Evolutionary conservation across 1,140 invertebrate species (phyloP).

Genomic region (Drosophila littoralis): DNA sequence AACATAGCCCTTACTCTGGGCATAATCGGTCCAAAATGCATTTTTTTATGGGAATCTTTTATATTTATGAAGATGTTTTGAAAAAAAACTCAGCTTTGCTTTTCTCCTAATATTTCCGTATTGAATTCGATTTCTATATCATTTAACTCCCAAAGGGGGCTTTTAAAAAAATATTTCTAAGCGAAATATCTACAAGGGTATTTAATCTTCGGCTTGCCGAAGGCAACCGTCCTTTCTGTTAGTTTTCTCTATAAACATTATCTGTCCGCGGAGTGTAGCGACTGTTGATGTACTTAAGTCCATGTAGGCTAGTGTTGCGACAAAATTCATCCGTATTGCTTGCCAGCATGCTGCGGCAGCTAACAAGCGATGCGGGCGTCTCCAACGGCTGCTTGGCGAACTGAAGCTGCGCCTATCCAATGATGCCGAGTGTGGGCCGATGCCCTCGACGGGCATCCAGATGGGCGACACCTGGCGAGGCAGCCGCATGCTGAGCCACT

Average conservation of each 20-base stretch:
- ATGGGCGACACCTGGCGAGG: conserved; percentile 14
- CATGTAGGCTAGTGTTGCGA: conserved; percentile 73
- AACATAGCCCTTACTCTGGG: too few species aligned
- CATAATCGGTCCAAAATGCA: too few species aligned
- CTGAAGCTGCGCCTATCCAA: not conserved
- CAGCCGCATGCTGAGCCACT: conserved; percentile 24
- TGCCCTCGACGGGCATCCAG: conserved; percentile 1
- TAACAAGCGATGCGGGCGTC: conserved; percentile 32
- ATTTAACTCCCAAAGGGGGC: too few species aligned
- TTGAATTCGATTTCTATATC: too few species aligned
- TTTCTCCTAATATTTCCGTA: too few species aligned
- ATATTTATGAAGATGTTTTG: too few species aligned
- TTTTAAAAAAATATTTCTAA: too few species aligned
- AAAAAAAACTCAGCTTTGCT: too few species aligned
- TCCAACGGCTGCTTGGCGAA: not conserved
- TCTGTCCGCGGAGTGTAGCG: conserved; percentile 57
- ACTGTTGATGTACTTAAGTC: conserved; percentile 73
- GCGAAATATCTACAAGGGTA: too few species aligned
- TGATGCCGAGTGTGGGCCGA: too few species aligned
- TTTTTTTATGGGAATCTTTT: too few species aligned
- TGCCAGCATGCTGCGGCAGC: conserved; percentile 55
- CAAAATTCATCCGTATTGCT: conserved; percentile 75
- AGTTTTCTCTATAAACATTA: conserved; percentile 14
- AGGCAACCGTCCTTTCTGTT: not conserved
- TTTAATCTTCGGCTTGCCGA: too few species aligned